phyloP scores from a whole-genome alignment of 1,140 invertebrate species.

The Zaprionus capensis region DNA sequence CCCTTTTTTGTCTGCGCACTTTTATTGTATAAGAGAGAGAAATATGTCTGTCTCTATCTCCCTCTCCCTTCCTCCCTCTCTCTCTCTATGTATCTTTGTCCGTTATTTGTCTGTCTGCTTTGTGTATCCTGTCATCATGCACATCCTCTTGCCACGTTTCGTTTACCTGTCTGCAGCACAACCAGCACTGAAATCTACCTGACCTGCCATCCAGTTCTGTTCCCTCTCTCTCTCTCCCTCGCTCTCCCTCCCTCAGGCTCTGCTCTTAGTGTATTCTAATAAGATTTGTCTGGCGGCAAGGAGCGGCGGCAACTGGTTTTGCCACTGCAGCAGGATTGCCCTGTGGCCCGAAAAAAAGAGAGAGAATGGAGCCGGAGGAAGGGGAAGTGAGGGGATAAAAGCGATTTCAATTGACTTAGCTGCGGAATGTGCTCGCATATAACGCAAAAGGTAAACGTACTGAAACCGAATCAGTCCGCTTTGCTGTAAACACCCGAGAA shows the following conservation, averaged over 20 bases:
- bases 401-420: constrained; percentile 30
- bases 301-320: constrained; percentile 48
- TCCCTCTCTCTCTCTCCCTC: neutral
- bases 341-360: constrained; percentile 14
- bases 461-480: constrained; percentile 16
- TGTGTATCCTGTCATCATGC: constrained; percentile 73
- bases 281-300: constrained; percentile 61
- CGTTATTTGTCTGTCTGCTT: constrained; percentile 31
- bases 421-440: constrained; percentile 11
- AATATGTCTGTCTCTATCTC: neutral
- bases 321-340: constrained; percentile 52
- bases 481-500: constrained; percentile 10
- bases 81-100: neutral
- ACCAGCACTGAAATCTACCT: constrained; percentile 62
- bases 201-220: constrained; percentile 33
- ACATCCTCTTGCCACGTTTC: constrained; percentile 50
- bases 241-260: neutral
- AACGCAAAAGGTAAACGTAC: constrained; percentile 40
- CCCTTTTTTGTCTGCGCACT: constrained; percentile 1
- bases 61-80: constrained; percentile 13
- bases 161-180: constrained; percentile 59
- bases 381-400: neutral
- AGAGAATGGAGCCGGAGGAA: neutral
- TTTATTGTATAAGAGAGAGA: neutral
- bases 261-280: constrained; percentile 63